Evolutionary conservation across 35 echinoderm and acorn worm species (phyloP), one percentile per base, ranked within the genome.

Genomic region (Nesometra sesokonis): DNA sequence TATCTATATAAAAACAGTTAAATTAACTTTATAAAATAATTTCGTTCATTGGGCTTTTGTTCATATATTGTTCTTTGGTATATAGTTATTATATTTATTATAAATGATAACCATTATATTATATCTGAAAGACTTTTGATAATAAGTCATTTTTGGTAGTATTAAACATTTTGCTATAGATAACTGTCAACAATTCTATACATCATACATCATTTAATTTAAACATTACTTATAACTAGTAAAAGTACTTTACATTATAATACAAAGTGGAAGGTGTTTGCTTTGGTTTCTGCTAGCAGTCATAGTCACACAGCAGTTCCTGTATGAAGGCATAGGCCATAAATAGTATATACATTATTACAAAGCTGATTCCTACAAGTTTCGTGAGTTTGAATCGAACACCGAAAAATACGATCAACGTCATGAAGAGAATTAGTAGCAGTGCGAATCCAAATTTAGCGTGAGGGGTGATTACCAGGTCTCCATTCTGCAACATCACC

Each of bases 371-470:
- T 21, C 96, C 93, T 30, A 99, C 86, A 3, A 93, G 34, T 77
- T 81, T 89, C 81, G 92, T 99, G 87, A 99, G 92, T 19, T 90
- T 85, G 88, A 99, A 99, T 29, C 96, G 90, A 35, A 91, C 96
- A 29, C 35, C 17, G 23, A 83, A 39, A 81, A 99, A 99, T 31
- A 90, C 82, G 32, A 92, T 11, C 29, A 99, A 32, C 2, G 96
- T 99, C 37, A 94, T 34, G 37, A 94, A 8, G 0, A 94, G 87
- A 47, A 99, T 94, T 11, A 92, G 81, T 0, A 99, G 82, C 46
- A 99, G 83, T 17, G 94, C 90, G 90, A 99, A 99, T 23, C 96
- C 96, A 86, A 99, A 99, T 30, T 99, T 99, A 36, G 93, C 92
- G 35, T 99, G 90, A 4, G 92, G 95, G 11, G 93, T 90, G 5